Conservation (phyloP, 2,888 invertebrate species). For the Dicyrtoma fusca region DNA sequence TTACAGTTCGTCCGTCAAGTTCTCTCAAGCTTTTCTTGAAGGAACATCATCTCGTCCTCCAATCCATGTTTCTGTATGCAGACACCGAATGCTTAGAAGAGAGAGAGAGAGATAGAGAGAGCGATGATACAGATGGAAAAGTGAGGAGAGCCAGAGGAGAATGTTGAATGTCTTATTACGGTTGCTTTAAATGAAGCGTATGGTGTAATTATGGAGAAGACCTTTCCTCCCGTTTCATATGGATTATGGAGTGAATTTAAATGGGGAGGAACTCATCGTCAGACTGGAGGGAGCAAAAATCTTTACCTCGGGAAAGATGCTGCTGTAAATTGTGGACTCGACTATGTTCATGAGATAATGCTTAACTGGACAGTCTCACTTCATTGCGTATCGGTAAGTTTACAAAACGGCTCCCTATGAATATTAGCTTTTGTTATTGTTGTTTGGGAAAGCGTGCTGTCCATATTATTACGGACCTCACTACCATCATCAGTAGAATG, state of each 20-base stretch:
- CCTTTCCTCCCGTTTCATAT: constrained; percentile 27
- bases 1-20: not conserved
- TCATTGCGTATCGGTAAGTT: too few species aligned
- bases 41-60: too few species aligned
- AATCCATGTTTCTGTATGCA: too few species aligned
- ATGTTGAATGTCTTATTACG: constrained; percentile 34
- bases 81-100: too few species aligned
- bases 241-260: constrained; percentile 25
- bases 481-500: too few species aligned
- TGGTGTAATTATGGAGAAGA: constrained; percentile 29
- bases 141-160: constrained; percentile 27
- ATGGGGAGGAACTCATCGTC: not conserved
- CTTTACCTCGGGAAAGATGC: not conserved
- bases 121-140: not conserved
- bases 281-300: constrained; percentile 16
- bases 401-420: too few species aligned
- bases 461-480: too few species aligned
- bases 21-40: not conserved
- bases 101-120: not conserved
- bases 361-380: too few species aligned
- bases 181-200: constrained; percentile 20
- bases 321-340: too few species aligned
- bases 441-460: too few species aligned
- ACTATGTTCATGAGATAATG: too few species aligned
- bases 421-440: too few species aligned